These are phyloP conservation scores for Dryobota labecula DNA, from an alignment of 2,888 invertebrate genomes.

Conservation along the genomic window DNA sequence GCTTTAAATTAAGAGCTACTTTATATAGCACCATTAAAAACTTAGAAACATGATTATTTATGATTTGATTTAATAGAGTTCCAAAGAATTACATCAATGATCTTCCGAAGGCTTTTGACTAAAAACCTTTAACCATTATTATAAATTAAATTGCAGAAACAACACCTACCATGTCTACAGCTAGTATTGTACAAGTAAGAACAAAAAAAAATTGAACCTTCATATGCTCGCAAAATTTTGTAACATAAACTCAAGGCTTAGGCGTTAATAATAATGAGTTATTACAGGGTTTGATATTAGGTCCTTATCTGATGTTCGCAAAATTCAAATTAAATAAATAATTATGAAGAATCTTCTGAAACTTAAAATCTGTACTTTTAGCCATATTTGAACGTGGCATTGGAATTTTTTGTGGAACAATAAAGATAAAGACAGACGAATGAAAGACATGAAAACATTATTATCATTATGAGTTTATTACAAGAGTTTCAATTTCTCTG, in stretches of 20 bases:
- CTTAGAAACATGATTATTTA: background rate
- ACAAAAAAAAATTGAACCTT: background rate
- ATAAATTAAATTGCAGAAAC: background rate
- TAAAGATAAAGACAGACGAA: background rate
- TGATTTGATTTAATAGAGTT: background rate
- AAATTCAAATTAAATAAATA: background rate
- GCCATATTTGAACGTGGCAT: background rate
- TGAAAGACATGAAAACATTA: background rate
- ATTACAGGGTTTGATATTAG: background rate
- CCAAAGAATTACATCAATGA: background rate
- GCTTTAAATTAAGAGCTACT: background rate
- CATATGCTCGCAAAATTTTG: background rate
- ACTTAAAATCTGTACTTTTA: background rate
- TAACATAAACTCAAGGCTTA: background rate
- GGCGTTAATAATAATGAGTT: background rate
- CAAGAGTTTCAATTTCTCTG: background rate
- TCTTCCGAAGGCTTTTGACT: background rate
- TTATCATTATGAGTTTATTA: background rate
- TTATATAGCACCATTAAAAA: background rate
- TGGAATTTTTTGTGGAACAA: background rate
- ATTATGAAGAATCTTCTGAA: background rate
- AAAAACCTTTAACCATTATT: background rate
- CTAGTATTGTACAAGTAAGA: background rate
- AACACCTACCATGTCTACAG: background rate
- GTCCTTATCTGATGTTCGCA: background rate